Base-by-base conservation (phyloP, 2,113 vertebrate genomes). In the Solea senegalensis region DNA sequence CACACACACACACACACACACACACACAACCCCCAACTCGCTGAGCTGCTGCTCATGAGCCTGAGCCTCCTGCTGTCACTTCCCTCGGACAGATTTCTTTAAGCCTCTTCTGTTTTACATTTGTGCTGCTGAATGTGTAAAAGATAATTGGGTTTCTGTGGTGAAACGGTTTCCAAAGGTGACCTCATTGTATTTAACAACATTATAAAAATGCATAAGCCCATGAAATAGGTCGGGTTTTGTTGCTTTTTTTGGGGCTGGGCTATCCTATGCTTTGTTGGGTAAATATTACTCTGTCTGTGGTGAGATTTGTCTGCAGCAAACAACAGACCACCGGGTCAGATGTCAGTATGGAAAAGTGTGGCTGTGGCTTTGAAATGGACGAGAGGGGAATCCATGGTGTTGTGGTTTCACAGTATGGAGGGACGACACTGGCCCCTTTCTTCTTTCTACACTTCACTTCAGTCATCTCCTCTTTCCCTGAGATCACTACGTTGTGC, bases 201-300 rank as follows among this genome's bases (percentile, higher is more conserved):
- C 68, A 49, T 51, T 46, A 73, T 78, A 52, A 83, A 85, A 78
- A 71, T 74, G 44, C 50, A 74, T 48, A 62, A 66, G 71, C 55
- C 21, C 49, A 63, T 6, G 40, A 27, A 72, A 70, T 68, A 65
- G 67, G 15, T 50, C 44, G 67, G 14, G 11, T 59, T 52, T 48
- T 69, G 52, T 48, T 57, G 6, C 44, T 15, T 4, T 2, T 2
- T 1, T 75, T 21, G 21, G 79, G 76, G 78, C 45, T 45, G 10
- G 52, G 65, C 74, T 60, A 51, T 48, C n/a, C 2, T 39, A 34
- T 16, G 74, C 41, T 64, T 66, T 65, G 63, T 60, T 69, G 51
- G 59, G 74, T 87, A 90, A 88, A 86, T 80, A 79, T 73, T 67
- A 40, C 67, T 71, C 62, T 69, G 77, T 72, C 80, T 86, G 73